phyloP scores from a whole-genome alignment of 2,888 invertebrate species.

The Agrotis ipsilon region DNA sequence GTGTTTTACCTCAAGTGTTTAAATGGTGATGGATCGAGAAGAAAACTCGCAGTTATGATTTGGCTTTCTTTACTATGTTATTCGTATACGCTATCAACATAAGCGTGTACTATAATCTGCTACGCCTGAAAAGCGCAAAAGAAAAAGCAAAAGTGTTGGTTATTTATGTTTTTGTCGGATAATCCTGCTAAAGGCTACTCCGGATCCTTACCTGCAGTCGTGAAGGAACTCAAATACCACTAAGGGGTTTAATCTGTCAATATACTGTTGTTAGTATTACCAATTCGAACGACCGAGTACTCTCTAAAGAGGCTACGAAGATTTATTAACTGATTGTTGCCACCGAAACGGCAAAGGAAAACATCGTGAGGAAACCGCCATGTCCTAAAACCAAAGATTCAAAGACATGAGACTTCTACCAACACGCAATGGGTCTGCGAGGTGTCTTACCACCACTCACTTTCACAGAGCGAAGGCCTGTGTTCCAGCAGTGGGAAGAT shows the following conservation, averaged over 20 bases:
- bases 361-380: too few relatives aligned
- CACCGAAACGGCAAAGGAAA: too few relatives aligned
- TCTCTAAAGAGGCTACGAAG: not conserved
- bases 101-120: too few relatives aligned
- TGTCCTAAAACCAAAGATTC: too few relatives aligned
- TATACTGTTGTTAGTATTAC: not conserved
- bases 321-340: not conserved
- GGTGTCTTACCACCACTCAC: too few relatives aligned
- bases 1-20: not conserved
- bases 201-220: too few relatives aligned
- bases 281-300: not conserved
- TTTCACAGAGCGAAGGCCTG: too few relatives aligned
- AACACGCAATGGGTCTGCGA: too few relatives aligned
- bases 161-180: not conserved
- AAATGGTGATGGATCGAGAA: slow-evolving; percentile 26
- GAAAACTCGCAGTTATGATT: not conserved
- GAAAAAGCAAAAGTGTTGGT: too few relatives aligned
- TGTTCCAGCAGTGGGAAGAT: not conserved
- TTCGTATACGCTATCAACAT: not conserved
- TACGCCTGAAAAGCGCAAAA: too few relatives aligned
- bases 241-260: too few relatives aligned
- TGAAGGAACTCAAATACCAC: not conserved
- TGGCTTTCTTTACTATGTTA: slow-evolving; percentile 5
- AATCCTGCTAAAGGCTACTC: not conserved
- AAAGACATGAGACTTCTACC: too few relatives aligned